Conservation (phyloP, 2,113 vertebrate species). For the Cebidichthys violaceus region DNA sequence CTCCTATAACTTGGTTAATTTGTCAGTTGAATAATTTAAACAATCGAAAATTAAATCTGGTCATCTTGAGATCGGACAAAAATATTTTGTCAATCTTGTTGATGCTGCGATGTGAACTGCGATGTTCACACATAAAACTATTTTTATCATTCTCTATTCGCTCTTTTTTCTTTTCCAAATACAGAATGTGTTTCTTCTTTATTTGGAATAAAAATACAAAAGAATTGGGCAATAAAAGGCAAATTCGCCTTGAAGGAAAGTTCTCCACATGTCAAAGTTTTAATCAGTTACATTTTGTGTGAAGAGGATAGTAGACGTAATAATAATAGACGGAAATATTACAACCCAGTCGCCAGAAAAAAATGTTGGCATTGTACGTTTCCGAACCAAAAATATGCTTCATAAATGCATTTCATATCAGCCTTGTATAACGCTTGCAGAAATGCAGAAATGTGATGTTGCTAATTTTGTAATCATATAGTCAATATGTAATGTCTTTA, state of each 20-base stretch:
- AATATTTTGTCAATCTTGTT: background rate
- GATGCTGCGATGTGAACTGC: too few relatives aligned
- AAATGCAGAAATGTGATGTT: background rate
- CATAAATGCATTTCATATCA: background rate
- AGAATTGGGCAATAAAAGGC: background rate
- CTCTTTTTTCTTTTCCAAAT: background rate
- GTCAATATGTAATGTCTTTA: background rate
- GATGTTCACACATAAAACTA: too few relatives aligned
- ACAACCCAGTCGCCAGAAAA: background rate
- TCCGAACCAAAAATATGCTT: background rate
- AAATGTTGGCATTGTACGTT: background rate
- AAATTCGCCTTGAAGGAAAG: background rate
- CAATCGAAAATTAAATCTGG: background rate
- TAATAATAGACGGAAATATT: background rate
- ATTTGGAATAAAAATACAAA: background rate
- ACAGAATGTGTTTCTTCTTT: background rate
- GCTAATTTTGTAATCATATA: background rate
- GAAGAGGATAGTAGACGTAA: too few relatives aligned
- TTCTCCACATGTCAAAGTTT: background rate
- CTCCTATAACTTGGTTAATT: background rate
- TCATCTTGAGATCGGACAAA: background rate
- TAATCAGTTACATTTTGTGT: background rate
- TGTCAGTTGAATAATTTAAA: conserved; percentile 9
- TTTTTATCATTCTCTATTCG: background rate
- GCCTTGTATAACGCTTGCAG: background rate